Percentiles rank a stretch among this genome's conserved stretches.
phyloP scores from a whole-genome alignment of 2,797 vertebrate species.

The Lates japonicus region DNA sequence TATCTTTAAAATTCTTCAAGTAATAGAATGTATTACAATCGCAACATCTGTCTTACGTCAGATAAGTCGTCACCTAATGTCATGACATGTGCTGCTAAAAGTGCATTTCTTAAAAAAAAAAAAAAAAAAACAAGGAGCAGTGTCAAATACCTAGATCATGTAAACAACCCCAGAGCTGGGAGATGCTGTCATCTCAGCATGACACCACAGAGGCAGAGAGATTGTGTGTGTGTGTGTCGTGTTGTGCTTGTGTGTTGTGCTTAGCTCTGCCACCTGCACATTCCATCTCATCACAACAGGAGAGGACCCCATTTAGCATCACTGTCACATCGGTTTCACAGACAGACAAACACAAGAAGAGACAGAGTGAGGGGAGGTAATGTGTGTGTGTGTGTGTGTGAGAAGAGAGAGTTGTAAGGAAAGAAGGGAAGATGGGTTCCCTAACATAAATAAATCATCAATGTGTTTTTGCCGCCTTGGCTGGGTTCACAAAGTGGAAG shows the following conservation, averaged over 20 bases:
- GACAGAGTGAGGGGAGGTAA: slow-evolving; percentile 42
- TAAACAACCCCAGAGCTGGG: slow-evolving; percentile 32
- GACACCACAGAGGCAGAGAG: slow-evolving; percentile 11
- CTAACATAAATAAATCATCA: slow-evolving; percentile 79
- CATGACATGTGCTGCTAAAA: neutral
- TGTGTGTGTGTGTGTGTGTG: slow-evolving; percentile 8
- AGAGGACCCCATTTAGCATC: slow-evolving; percentile 72
- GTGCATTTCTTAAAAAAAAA: slow-evolving; percentile 4
- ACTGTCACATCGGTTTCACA: slow-evolving; percentile 76
- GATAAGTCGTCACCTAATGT: neutral
- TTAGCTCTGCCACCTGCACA: slow-evolving; percentile 64
- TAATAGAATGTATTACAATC: too few relatives aligned
- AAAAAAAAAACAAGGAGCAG: slow-evolving; percentile 27
- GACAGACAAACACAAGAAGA: slow-evolving; percentile 60
- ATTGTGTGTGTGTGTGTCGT: slow-evolving; percentile 4
- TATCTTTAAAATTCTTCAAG: too few relatives aligned
- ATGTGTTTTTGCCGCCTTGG: slow-evolving; percentile 50
- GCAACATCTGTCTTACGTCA: too few relatives aligned
- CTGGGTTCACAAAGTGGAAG: slow-evolving; percentile 61
- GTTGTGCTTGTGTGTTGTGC: slow-evolving; percentile 22
- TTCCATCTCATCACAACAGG: slow-evolving; percentile 63
- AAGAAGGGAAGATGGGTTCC: slow-evolving; percentile 53
- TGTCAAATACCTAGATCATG: slow-evolving; percentile 36
- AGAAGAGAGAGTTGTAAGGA: slow-evolving; percentile 27
- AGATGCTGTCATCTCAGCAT: slow-evolving; percentile 48